Base-by-base conservation (phyloP, 64 coral and sea anemone species). In the Stylophora pistillata region DNA sequence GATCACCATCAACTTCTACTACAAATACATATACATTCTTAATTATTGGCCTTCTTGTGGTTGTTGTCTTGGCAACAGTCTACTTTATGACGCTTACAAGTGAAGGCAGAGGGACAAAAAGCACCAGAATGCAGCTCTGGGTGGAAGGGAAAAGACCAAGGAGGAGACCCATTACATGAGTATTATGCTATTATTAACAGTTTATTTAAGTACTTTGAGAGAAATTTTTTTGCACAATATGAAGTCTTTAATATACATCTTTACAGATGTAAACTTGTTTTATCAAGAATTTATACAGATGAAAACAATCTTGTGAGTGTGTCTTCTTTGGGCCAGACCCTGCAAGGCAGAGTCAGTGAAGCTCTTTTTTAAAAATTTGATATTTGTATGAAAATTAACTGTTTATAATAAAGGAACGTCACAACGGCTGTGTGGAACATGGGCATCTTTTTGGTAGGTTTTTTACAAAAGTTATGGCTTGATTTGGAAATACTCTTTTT, bases 11-110 rank as follows among this genome's bases (percentile, higher is more conserved):
- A 14, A 95, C 90, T 29, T 89, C 94, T 33, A 33, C 82, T 18
- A 95, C 94, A 9, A 92, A 99, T 83, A 89, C 91, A 15, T 99
- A 99, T 84, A 99, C 97, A 2, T 99, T 95, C 76, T 87, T 99
- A 28, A 94, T 95, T 18, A 99, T 99, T 26, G 97, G 93, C 14
- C 76, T 99, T 37, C 63, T 99, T 71, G 93, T 99, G 1, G 90
- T 95, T 3, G 86, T 93, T 18, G 97, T 99, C 74, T 88, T 99
- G 61, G 90, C 91, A 11, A 91, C 91, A 17, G 95, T 97, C 23
- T 97, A 97, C 86, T 97, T 97, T 69, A 97, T 97, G 95, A 93
- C 95, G 5, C 68, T 97, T 26, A 92, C 95, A 5, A 93, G 83
- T 61, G 95, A 97, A 72, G 90, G 80, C 58, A 59, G 87, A 37